These are phyloP conservation scores for Sphenopsis melanotis DNA, from an alignment of 2,797 vertebrate species.

Conservation along the genomic window DNA sequence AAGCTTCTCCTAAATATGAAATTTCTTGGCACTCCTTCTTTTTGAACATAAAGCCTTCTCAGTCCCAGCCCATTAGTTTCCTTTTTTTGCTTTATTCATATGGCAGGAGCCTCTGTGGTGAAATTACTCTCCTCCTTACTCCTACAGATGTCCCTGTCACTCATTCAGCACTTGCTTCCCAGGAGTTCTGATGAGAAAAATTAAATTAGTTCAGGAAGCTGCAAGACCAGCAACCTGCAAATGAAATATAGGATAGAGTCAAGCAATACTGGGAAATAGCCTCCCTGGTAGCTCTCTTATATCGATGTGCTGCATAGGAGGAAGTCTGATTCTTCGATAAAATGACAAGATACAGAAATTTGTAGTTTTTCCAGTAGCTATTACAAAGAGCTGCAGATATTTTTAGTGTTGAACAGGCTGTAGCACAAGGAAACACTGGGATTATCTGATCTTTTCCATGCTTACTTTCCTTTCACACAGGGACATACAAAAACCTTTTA, in stretches of 20 bases:
- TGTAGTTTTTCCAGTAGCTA: background rate
- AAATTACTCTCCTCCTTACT: background rate
- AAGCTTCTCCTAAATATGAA: background rate
- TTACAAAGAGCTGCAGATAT: background rate
- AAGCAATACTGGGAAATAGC: background rate
- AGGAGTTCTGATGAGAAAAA: background rate
- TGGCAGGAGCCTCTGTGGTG: background rate
- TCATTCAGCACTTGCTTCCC: background rate
- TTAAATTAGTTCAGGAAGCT: background rate
- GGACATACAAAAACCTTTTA: background rate
- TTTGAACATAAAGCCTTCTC: background rate
- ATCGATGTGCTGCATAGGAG: background rate
- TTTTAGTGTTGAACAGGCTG: background rate
- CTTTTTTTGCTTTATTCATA: background rate
- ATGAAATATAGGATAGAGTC: background rate
- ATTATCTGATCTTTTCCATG: background rate
- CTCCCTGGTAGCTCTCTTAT: background rate
- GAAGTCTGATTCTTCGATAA: background rate
- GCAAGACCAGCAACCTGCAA: background rate
- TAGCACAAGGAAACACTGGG: background rate
- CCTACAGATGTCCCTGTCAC: constrained; percentile 21
- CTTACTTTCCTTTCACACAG: background rate
- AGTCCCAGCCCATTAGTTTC: background rate
- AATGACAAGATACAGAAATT: background rate
- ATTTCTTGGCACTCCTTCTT: constrained; percentile 19